Base-by-base conservation (phyloP, 2,797 vertebrate species). In the Anableps anableps region DNA sequence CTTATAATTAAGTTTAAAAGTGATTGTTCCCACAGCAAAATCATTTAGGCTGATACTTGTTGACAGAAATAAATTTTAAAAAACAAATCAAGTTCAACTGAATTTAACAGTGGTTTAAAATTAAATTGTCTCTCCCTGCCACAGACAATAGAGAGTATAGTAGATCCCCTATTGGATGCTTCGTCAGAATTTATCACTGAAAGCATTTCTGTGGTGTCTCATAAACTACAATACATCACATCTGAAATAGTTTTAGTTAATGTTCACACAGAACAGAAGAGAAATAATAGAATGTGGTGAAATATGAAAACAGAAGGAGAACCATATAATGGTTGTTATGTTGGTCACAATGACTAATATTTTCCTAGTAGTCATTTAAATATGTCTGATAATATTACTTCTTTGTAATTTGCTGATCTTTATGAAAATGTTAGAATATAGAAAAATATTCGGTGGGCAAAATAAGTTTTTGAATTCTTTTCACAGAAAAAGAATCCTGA, bases 331-430 rank as follows among this genome's bases (percentile, higher is more conserved):
- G 89, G 87, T 90, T 76, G 50, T 85, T 83, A 81, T 82, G 85
- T 92, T 91, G 89, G 88, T 93, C 88, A 93, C 81, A 92, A 90
- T 93, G 92, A 94, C 93, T 89, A 78, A 86, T 86, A 83, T 88
- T 90, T 90, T 90, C 83, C 71, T 82, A 76, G 72, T 79, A 78
- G 64, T 84, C 76, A 81, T 88, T 88, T 77, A 64, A 89, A 72
- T 82, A 81, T 74, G 74, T 81, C 88, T 87, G 80, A 79, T 74
- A 80, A 79, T 74, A 41, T 83, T 85, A 84, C 76, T 80, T 88
- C 73, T 86, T 80, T 50, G 58, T 80, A 77, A 85, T 36, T 80
- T 89, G 74, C 84, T 73, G 41, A 41, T 78, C 86, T 86, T 89
- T 84, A 77, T 76, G 72, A 78, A 82, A 78, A 76, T 26, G 80